Evolutionary conservation across 2,797 vertebrate genomes (phyloP).

Genomic region (Enteromius fasciolatus): DNA sequence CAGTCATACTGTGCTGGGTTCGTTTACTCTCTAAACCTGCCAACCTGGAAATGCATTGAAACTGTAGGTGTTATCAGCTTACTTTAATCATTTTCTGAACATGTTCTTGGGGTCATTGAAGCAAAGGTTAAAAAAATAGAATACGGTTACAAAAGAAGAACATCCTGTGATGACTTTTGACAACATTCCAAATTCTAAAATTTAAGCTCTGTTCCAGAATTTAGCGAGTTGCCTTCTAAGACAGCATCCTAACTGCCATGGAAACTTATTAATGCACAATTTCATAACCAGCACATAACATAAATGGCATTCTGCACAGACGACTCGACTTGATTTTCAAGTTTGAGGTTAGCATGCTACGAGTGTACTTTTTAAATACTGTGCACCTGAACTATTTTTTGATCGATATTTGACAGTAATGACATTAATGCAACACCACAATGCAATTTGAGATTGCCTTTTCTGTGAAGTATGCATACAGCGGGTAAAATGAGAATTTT

Average conservation of each 20-base stretch:
- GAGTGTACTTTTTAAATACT: neutral
- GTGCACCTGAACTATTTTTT: neutral
- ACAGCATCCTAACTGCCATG: neutral
- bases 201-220: conserved; percentile 15
- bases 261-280: neutral
- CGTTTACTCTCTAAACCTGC: conserved; percentile 14
- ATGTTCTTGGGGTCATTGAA: conserved; percentile 30
- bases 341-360: neutral
- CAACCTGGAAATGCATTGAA: conserved; percentile 37
- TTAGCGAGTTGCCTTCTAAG: neutral
- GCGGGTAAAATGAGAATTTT: no score
- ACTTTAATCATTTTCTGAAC: conserved; percentile 24
- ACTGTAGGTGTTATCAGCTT: conserved; percentile 33
- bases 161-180: conserved; percentile 16
- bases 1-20: conserved; percentile 18
- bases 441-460: neutral
- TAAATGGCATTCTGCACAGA: neutral
- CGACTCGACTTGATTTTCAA: no score
- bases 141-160: neutral
- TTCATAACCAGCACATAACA: neutral
- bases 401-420: neutral
- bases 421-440: neutral
- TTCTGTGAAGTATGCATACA: neutral
- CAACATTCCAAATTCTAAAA: conserved; percentile 15
- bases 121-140: conserved; percentile 14